These are phyloP conservation scores for Lordiphosa andalusiaca DNA, from an alignment of 2,888 invertebrate genomes.

Conservation along the genomic window DNA sequence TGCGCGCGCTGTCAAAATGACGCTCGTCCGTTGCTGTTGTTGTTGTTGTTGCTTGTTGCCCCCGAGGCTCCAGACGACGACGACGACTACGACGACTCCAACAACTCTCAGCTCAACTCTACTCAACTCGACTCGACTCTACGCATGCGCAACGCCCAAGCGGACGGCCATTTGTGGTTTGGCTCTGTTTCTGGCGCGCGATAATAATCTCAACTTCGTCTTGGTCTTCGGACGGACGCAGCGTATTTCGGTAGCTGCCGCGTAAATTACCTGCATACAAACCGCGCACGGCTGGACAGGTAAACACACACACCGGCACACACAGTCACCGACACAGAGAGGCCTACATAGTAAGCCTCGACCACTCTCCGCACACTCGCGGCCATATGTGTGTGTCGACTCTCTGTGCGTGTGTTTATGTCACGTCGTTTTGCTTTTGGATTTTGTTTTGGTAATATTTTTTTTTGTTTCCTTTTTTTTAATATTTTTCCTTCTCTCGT, in stretches of 20 bases:
- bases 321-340: constrained; percentile 13
- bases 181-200: constrained; percentile 72
- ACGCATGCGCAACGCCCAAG: constrained; percentile 53
- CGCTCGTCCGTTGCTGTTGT: constrained; percentile 52
- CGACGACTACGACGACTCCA: background rate
- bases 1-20: constrained; percentile 77
- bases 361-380: too few relatives aligned
- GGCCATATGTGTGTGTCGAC: background rate
- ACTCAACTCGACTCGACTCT: constrained; percentile 33
- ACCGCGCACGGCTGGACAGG: constrained; percentile 56
- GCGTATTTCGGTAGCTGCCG: constrained; percentile 81
- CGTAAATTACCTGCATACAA: constrained; percentile 80
- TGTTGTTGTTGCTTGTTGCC: constrained; percentile 8
- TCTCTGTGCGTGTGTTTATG: constrained; percentile 55
- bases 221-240: constrained; percentile 28
- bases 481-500: constrained; percentile 25
- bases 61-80: constrained; percentile 20
- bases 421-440: constrained; percentile 61
- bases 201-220: constrained; percentile 76
- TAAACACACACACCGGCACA: constrained; percentile 53
- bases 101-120: constrained; percentile 24
- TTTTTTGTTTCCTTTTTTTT: constrained; percentile 32
- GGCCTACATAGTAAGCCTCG: constrained; percentile 8
- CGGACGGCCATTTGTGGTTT: constrained; percentile 29
- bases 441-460: constrained; percentile 50